Evolutionary conservation across 2,888 invertebrate species (phyloP).

Genomic region (Rhagonycha lutea): DNA sequence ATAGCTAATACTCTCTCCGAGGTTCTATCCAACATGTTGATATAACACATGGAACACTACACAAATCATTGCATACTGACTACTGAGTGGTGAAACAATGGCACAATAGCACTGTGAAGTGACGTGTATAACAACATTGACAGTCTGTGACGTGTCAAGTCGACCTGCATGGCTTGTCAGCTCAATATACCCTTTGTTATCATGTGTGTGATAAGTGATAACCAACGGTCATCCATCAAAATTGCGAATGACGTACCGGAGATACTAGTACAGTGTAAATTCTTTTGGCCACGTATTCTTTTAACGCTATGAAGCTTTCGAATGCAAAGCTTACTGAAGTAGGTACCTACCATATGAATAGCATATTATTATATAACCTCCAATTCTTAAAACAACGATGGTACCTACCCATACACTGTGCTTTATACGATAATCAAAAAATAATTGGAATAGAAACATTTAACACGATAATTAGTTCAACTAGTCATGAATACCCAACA

Average conservation of each 20-base stretch:
- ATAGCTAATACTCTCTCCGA: slow-evolving; percentile 6
- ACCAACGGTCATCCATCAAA: slow-evolving; percentile 47
- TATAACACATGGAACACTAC: slow-evolving; percentile 24
- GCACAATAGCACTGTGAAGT: slow-evolving; percentile 48
- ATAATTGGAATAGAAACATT: not conserved
- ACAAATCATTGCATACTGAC: slow-evolving; percentile 30
- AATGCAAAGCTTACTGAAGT: not conserved
- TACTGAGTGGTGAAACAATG: slow-evolving; percentile 39
- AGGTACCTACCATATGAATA: not conserved
- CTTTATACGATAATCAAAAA: not conserved
- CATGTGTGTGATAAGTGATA: slow-evolving; percentile 42
- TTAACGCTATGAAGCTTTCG: not conserved
- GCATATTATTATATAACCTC: too few relatives aligned
- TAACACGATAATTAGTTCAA: not conserved
- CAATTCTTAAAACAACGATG: not conserved
- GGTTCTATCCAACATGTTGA: slow-evolving; percentile 18
- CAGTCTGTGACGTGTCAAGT: slow-evolving; percentile 48
- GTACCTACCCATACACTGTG: not conserved
- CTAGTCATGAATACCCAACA: not conserved
- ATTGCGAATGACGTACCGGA: slow-evolving; percentile 46
- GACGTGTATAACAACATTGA: slow-evolving; percentile 48
- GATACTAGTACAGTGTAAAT: not conserved
- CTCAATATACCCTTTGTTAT: slow-evolving; percentile 45
- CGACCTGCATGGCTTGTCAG: slow-evolving; percentile 47
- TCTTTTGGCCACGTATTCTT: not conserved